Evolutionary conservation across 2,797 vertebrate genomes (phyloP), one percentile per base, ranked within the genome.

Genomic region (Hypotaenidia philippensis): DNA sequence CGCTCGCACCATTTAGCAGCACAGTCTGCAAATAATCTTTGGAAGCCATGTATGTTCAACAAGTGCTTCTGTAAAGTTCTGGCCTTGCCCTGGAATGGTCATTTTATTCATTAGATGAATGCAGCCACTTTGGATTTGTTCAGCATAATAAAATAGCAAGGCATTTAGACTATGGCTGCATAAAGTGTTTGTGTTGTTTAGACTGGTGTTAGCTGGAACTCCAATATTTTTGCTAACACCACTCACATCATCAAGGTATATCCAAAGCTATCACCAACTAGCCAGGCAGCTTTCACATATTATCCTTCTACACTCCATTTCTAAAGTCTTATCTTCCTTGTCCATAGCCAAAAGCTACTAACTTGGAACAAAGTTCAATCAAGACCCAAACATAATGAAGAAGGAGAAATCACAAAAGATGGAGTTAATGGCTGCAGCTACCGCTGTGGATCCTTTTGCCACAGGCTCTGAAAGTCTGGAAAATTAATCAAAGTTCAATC

Each of bases 301-400:
- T 93, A 79, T 87, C 75, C 85, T 91, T 63, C 80, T 76, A 56
- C 32, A 44, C 89, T 94, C 83, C 45, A 7, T 64, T 93, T 88
- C 90, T 90, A 11, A 88, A 95, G 71, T 79, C 90, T 96, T 76
- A 82, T 64, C 88, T 95, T 89, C 83, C 17, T 83, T 84, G 89
- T 90, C 95, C 89, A 71, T 96, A 93, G 96, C 94, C 96, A 96
- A 97, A 94, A 97, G 96, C 94, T 96, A 96, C 94, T 94, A 90
- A 91, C 95, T 94, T 95, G 94, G 91, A 96, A 96, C 89, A 93
- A 96, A 97, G 95, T 94, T 96, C 96, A 97, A 90, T 97, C 95
- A 97, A 96, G 94, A 82, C 63, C 87, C 94, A 91, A 95, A 97
- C 91, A 94, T 97, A 96, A 96, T 96, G 95, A 96, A 97, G 95